Evolutionary conservation across 1,140 invertebrate species (phyloP).

Genomic region (Megalonaias nervosa): DNA sequence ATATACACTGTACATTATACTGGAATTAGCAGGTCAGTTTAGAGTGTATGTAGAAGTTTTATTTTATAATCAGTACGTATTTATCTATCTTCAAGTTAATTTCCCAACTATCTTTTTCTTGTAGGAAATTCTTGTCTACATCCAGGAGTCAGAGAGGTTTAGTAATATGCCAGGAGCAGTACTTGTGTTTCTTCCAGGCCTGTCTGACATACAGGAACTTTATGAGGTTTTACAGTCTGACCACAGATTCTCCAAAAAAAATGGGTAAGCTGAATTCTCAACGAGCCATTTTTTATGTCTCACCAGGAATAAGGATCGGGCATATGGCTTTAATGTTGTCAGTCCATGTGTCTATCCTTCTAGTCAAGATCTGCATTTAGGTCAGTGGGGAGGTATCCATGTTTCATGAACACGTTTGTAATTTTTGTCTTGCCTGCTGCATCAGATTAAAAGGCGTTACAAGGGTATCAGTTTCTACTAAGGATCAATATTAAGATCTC

Average conservation of each 20-base stretch:
- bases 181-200: constrained; percentile 67
- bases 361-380: no score
- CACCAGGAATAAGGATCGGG: background rate
- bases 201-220: constrained; percentile 66
- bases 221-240: constrained; percentile 62
- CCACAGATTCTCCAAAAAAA: constrained; percentile 52
- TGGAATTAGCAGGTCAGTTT: no score
- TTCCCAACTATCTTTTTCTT: constrained; percentile 2
- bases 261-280: constrained; percentile 36
- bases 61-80: background rate
- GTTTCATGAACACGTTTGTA: no score
- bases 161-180: constrained; percentile 57
- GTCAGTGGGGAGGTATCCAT: no score
- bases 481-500: no score
- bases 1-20: no score
- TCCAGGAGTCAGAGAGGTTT: constrained; percentile 44
- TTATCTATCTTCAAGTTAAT: background rate
- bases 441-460: no score
- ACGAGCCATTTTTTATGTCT: no score
- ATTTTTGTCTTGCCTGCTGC: no score
- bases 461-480: no score
- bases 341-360: no score
- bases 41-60: no score
- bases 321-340: background rate
- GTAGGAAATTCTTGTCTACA: constrained; percentile 53